Evolutionary conservation across 1,140 invertebrate species (phyloP), one percentile per base, ranked within the genome.

Genomic region (Protaetia brevitarsis): DNA sequence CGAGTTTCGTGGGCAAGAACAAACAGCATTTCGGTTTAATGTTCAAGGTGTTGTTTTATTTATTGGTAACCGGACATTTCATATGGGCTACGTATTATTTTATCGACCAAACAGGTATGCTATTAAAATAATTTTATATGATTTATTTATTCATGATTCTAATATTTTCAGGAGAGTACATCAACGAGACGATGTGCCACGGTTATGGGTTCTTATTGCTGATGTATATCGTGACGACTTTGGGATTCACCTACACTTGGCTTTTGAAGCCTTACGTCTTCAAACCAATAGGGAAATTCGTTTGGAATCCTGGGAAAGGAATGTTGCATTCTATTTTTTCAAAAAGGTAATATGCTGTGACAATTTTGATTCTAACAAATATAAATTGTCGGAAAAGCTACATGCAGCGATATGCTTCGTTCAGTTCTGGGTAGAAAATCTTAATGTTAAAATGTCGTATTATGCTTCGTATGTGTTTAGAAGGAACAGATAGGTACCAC

Each of bases 141-240:
- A 1, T 13, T 45, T 45, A 8, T 45, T 13, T 45, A 41, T 2
- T 45, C 8, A 11, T 57, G 28, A 11, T 21, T 21, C 28, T 67
- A 65, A 61, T 71, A 68, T 41, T 45, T 66, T 77, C 30, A 80
- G 79, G 69, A 66, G 67, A 74, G 3, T 69, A 76, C 1, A 69
- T 76, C 1, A 62, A 58, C n/a, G 19, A 66, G 6, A 71, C 70
- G 1, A 89, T 84, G 69, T 92, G 90, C 70, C 68, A 85, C 61
- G 91, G 91, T 1, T 88, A 91, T 70, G 89, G 90, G 45, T 84
- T 92, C 74, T 78, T 94, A 0, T 76, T 92, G 7, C 82, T 93
- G 8, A 70, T 94, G 0, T 79, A 88, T 0, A 72, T 76, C 19
- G 80, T 92, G 27, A 76, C 83, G 19, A 89, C 91, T 69, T 79